phyloP scores from a whole-genome alignment of 2,888 invertebrate species.

The Meiosimyza decipiens region DNA sequence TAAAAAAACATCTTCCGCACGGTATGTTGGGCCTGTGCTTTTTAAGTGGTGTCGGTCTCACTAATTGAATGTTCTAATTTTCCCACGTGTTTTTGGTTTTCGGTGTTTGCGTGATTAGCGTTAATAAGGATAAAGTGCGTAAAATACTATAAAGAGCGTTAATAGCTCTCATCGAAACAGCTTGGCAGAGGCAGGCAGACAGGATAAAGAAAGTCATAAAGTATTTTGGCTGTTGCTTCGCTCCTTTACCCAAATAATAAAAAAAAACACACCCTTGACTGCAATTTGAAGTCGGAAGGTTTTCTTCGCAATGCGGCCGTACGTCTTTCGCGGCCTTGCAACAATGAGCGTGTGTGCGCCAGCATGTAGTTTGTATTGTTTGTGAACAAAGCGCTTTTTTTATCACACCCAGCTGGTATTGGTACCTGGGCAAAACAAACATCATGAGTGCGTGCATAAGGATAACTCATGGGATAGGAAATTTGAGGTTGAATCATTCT shows the following conservation, averaged over 20 bases:
- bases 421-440: conserved; percentile 11
- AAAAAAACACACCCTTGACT: conserved; percentile 15
- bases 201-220: conserved; percentile 25
- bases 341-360: conserved; percentile 34
- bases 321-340: conserved; percentile 12
- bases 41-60: conserved; percentile 13
- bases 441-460: not conserved
- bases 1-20: not conserved
- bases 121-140: conserved; percentile 57
- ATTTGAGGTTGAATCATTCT: not conserved
- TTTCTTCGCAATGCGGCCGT: not conserved
- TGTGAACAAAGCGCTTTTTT: conserved; percentile 12
- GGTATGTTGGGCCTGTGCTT: conserved; percentile 16
- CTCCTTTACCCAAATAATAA: not conserved
- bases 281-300: not conserved
- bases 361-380: conserved; percentile 24
- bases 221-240: conserved; percentile 1
- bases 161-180: conserved; percentile 50
- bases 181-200: conserved; percentile 8
- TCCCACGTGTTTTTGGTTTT: conserved; percentile 60
- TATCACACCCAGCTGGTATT: conserved; percentile 23
- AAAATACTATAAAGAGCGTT: conserved; percentile 54
- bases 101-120: conserved; percentile 56
- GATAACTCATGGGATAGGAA: conserved; percentile 9
- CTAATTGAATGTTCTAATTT: conserved; percentile 55